Evolutionary conservation across 1,140 invertebrate species (phyloP), one percentile per base, ranked within the genome.

Genomic region (Pseudachorutes palmiensis): DNA sequence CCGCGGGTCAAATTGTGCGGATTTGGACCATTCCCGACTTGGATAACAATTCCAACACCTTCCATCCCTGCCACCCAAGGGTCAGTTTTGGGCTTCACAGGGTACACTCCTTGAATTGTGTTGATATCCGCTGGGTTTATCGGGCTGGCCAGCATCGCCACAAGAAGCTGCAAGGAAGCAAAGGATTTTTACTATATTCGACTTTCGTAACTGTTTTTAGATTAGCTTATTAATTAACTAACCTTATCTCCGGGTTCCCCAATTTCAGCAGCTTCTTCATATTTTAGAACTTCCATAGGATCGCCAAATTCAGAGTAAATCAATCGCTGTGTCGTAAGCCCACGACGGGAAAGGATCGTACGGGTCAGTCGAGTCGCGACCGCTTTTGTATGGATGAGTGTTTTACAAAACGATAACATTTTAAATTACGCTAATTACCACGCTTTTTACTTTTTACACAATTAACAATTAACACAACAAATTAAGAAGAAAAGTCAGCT

Each of bases 101-200:
- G 90, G 82, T 98, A 98, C 76, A 88, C 91, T 74, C 92, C 97
- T 83, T 98, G 93, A 74, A 99, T 93, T 58, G 90, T 95, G 77
- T 99, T 99, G n/a, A 99, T 94, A 78, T 99, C 97, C 1, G 96
- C 93, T 24, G 97, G 96, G 80, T 99, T 98, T 1, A 99, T 86
- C 3, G 96, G 91, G 1, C 94, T 85, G 41, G 93, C 88, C 41
- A 97, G 71, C 86, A 97, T 92, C 80, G 89, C 88, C 0, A 98
- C 84, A 22, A 92, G 75, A 2, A 89, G 82, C 82, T 87, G 62
- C 24, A 68, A 72, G 67, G 26, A 33, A 49, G 14, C 14, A 74
- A 48, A 31, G 51, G 32, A 48, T 65, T 58, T 24, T 33, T 32
- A 33, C 55, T 24, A 0, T 48, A 51, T 24, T n/a, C 49, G 49